Evolutionary conservation across 1,140 invertebrate genomes (phyloP).

Genomic region (Drosophila bocqueti): DNA sequence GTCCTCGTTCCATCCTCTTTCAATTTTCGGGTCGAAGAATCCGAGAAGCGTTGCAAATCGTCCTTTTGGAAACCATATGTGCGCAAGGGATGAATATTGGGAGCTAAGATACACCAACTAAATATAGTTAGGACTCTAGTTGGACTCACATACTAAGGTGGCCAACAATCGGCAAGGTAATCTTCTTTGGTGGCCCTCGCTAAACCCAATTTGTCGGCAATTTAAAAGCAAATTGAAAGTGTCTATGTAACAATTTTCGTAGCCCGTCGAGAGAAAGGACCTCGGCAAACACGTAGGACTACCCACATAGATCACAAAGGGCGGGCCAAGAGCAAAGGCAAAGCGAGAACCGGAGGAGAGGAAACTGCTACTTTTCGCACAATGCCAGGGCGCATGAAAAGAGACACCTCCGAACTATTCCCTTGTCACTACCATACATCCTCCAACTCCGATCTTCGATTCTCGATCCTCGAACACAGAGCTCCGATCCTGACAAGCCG

Average conservation of each 20-base stretch:
- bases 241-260: constrained; percentile 46
- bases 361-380: constrained; percentile 80
- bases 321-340: constrained; percentile 11
- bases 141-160: not conserved
- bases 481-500: constrained; percentile 49
- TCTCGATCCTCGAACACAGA: constrained; percentile 12
- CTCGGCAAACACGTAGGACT: constrained; percentile 52
- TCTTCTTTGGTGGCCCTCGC: constrained; percentile 53
- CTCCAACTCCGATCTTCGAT: constrained; percentile 19
- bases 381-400: constrained; percentile 72
- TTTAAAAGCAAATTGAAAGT: constrained; percentile 64
- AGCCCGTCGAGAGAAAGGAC: constrained; percentile 51
- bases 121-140: constrained; percentile 10
- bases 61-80: constrained; percentile 13
- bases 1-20: constrained; percentile 22
- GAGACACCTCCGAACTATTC: constrained; percentile 78
- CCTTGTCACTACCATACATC: constrained; percentile 65
- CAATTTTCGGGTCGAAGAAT: constrained; percentile 31
- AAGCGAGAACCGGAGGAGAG: constrained; percentile 22
- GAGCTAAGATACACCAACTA: constrained; percentile 19
- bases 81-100: not conserved
- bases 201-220: constrained; percentile 65
- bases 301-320: constrained; percentile 61
- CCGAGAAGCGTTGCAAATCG: constrained; percentile 53
- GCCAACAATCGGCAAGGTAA: not conserved